phyloP scores from a whole-genome alignment of 2,797 vertebrate genomes.

The Hoplostethus atlanticus region DNA sequence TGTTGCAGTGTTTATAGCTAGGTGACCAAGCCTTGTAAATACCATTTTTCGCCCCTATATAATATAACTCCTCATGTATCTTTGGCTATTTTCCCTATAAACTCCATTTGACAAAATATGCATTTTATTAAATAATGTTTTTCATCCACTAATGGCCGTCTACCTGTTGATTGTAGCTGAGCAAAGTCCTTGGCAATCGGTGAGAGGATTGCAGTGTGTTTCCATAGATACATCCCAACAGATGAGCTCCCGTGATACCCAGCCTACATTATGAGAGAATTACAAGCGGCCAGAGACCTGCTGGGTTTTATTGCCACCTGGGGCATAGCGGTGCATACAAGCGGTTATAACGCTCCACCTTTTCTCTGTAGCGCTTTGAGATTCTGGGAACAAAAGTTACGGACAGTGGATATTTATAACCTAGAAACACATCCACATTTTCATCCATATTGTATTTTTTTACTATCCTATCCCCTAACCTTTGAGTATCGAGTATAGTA shows the following conservation, averaged over 20 bases:
- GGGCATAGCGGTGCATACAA: slow-evolving; percentile 16
- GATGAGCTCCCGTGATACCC: slow-evolving; percentile 71
- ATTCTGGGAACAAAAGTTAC: background rate
- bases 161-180: slow-evolving; percentile 28
- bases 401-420: background rate
- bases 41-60: background rate
- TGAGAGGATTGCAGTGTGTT: slow-evolving; percentile 62
- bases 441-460: background rate
- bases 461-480: background rate
- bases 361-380: background rate
- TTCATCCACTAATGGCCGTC: slow-evolving; percentile 33
- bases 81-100: background rate
- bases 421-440: background rate
- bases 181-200: slow-evolving; percentile 25
- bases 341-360: background rate
- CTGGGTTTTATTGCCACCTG: slow-evolving; percentile 28
- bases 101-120: background rate
- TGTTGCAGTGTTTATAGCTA: slow-evolving; percentile 2
- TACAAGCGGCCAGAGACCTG: background rate
- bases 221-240: slow-evolving; percentile 82
- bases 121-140: background rate
- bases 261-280: slow-evolving; percentile 25
- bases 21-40: background rate
- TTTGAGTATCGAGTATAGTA: background rate
- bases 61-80: background rate